Evolutionary conservation across 1,140 invertebrate species (phyloP).

Genomic region (Drosophila murphyi): DNA sequence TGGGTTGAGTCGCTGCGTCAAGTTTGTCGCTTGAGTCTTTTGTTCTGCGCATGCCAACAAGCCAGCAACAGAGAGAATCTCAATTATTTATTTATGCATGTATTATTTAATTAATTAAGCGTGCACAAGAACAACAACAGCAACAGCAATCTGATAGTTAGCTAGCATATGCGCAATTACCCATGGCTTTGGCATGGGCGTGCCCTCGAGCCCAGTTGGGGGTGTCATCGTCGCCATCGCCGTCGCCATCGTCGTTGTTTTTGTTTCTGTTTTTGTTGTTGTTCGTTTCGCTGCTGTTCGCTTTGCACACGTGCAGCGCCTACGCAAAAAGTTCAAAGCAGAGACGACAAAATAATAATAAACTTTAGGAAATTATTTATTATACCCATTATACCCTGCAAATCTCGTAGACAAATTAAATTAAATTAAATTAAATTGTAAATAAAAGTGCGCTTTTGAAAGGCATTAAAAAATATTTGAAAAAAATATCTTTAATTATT

Average conservation of each 20-base stretch:
- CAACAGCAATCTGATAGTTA: not conserved
- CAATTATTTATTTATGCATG: conserved; percentile 34
- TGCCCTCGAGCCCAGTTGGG: conserved; percentile 19
- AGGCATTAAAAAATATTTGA: no score
- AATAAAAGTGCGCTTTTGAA: no score
- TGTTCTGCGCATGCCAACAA: conserved; percentile 32
- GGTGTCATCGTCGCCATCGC: not conserved
- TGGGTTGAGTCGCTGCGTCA: conserved; percentile 34
- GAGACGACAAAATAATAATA: conserved; percentile 8
- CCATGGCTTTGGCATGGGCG: conserved; percentile 28
- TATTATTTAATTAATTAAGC: conserved; percentile 56
- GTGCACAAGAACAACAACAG: conserved; percentile 7
- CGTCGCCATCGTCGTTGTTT: not conserved
- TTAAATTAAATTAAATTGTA: no score
- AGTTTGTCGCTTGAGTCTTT: conserved; percentile 78
- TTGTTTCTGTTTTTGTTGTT: conserved; percentile 6
- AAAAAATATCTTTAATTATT: no score
- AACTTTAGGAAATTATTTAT: not conserved
- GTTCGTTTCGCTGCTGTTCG: conserved; percentile 39
- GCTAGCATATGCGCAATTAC: conserved; percentile 53
- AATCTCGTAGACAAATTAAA: not conserved
- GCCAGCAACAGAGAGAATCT: conserved; percentile 20
- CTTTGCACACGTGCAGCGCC: conserved; percentile 68
- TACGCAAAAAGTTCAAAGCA: conserved; percentile 50
- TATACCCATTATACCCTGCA: not conserved